phyloP scores from a whole-genome alignment of 2,113 vertebrate genomes.

The Lampris megalopsis region DNA sequence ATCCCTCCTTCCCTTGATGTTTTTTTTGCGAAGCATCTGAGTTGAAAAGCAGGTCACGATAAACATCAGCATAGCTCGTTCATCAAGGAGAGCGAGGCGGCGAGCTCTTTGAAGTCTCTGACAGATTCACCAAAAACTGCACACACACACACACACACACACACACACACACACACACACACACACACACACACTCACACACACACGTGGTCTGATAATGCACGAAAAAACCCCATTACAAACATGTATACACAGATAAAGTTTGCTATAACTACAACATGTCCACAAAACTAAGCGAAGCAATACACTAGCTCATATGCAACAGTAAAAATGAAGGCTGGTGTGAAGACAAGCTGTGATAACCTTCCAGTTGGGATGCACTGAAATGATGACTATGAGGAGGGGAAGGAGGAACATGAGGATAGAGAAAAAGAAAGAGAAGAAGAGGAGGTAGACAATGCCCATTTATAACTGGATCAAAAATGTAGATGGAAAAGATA shows the following conservation, averaged over 20 bases:
- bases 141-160: constrained; percentile 44
- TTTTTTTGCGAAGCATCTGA: constrained; percentile 64
- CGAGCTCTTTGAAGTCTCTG: constrained; percentile 74
- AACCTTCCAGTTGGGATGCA: constrained; percentile 32
- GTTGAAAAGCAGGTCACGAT: constrained; percentile 79
- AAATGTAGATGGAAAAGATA: no score
- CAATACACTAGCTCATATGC: constrained; percentile 33
- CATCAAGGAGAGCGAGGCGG: constrained; percentile 64
- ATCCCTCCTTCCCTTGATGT: constrained; percentile 74
- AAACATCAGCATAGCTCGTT: constrained; percentile 74
- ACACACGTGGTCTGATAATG: constrained; percentile 5
- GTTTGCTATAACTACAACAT: not conserved
- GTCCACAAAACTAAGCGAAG: constrained; percentile 30
- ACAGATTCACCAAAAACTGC: constrained; percentile 63
- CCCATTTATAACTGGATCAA: no score
- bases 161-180: constrained; percentile 16
- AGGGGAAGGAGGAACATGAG: not conserved
- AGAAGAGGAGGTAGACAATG: not conserved
- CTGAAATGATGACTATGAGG: not conserved
- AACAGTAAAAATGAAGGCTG: constrained; percentile 19
- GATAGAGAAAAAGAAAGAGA: not conserved
- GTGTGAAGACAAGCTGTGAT: constrained; percentile 34
- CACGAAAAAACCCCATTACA: not conserved
- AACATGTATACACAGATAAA: not conserved
- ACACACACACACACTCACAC: constrained; percentile 1